Evolutionary conservation across 2,113 vertebrate genomes (phyloP).

Genomic region (Anoplopoma fimbria): DNA sequence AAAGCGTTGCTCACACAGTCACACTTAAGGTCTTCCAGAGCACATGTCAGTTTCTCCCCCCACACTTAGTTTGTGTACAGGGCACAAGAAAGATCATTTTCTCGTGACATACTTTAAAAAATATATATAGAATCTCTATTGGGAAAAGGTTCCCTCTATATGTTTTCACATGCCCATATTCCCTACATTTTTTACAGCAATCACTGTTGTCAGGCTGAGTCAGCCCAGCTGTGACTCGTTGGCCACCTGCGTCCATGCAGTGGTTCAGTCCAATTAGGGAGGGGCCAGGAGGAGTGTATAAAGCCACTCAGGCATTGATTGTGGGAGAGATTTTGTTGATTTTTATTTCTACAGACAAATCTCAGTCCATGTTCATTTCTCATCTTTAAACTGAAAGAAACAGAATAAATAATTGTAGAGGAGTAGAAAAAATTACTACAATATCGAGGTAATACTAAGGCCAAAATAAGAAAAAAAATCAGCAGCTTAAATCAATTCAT

Average conservation of each 20-base stretch:
- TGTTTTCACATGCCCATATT: neutral
- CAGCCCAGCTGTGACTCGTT: neutral
- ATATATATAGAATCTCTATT: neutral
- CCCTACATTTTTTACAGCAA: neutral
- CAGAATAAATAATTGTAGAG: neutral
- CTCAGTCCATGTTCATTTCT: neutral
- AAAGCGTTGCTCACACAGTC: neutral
- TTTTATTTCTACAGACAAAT: neutral
- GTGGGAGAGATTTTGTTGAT: too few relatives aligned
- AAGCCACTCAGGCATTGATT: neutral
- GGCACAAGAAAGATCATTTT: neutral
- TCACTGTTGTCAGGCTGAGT: neutral
- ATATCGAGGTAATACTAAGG: neutral
- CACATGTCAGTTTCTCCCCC: neutral
- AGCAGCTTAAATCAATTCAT: neutral
- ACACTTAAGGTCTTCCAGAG: conserved; percentile 12
- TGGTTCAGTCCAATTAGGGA: neutral
- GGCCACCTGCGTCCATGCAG: neutral
- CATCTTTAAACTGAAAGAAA: neutral
- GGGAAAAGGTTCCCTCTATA: neutral
- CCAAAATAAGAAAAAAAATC: neutral
- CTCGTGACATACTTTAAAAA: neutral
- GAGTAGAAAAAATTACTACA: neutral
- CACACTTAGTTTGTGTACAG: neutral
- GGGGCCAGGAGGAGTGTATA: neutral